These are phyloP conservation scores for Nylanderia fulva DNA, from an alignment of 1,140 invertebrate species.

Conservation along the genomic window DNA sequence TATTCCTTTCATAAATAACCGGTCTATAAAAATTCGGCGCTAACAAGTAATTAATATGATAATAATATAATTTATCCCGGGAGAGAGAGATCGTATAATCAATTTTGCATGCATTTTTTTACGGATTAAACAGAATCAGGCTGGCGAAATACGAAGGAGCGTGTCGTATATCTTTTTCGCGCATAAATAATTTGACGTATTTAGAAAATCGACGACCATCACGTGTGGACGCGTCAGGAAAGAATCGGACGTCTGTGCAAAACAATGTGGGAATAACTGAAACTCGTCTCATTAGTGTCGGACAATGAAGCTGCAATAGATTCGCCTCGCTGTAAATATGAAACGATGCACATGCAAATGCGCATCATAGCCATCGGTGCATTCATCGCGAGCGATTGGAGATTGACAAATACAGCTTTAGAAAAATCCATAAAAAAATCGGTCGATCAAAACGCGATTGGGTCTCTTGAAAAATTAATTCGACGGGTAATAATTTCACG, in stretches of 20 bases:
- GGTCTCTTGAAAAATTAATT: not conserved
- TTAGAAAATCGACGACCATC: slow-evolving; percentile 27
- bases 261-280: slow-evolving; percentile 74
- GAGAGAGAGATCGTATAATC: not conserved
- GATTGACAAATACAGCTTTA: not conserved
- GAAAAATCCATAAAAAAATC: not conserved
- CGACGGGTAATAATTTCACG: not conserved
- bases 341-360: slow-evolving; percentile 65
- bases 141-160: slow-evolving; percentile 28
- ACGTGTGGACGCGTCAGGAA: not conserved
- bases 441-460: not conserved
- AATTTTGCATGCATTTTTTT: slow-evolving; percentile 1
- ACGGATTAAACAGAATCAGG: slow-evolving; percentile 5
- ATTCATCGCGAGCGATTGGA: not conserved
- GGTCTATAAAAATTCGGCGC: too few relatives aligned
- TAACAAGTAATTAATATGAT: too few relatives aligned
- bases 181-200: slow-evolving; percentile 20
- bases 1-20: too few relatives aligned
- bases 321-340: slow-evolving; percentile 56
- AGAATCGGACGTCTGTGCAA: slow-evolving; percentile 51
- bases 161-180: slow-evolving; percentile 20
- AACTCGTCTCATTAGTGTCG: slow-evolving; percentile 63
- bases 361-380: not conserved
- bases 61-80: too few relatives aligned
- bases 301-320: slow-evolving; percentile 53